A percentile compares a stretch with the other conserved stretches of the same genome.
Evolutionary conservation across 2,113 vertebrate species (phyloP).

Genomic region (Lepus americanus): DNA sequence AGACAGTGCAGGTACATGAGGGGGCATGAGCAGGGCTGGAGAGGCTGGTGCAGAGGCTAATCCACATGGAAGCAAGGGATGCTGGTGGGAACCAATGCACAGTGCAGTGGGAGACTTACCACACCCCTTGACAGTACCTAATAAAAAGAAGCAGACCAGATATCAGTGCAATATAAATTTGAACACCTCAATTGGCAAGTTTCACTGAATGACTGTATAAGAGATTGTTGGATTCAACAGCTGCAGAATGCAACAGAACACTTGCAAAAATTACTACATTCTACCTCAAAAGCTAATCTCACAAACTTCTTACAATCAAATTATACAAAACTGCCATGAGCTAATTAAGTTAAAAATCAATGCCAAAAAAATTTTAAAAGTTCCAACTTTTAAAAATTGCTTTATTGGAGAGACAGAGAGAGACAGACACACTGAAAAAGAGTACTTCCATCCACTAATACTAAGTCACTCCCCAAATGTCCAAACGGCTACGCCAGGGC

Average conservation of each 20-base stretch:
- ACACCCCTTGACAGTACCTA: neutral
- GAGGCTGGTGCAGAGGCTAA: no score
- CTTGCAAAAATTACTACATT: neutral
- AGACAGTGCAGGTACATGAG: rapidly evolving
- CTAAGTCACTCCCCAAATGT: no score
- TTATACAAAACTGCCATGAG: no score
- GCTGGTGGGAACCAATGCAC: neutral
- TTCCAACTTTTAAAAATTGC: no score
- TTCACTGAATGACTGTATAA: no score
- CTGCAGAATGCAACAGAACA: neutral
- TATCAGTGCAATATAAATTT: neutral
- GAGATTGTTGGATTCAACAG: neutral
- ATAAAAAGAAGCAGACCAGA: neutral
- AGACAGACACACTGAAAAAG: no score
- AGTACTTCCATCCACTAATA: no score
- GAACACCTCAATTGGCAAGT: neutral
- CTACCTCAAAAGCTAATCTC: neutral
- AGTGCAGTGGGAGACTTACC: neutral
- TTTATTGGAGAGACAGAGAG: no score
- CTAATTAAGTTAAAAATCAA: neutral
- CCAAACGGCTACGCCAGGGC: no score
- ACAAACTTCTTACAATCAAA: neutral
- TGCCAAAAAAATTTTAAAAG: neutral
- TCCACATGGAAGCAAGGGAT: neutral
- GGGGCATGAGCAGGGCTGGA: neutral